Evolutionary conservation across 2,113 vertebrate species (phyloP), one percentile per base, ranked within the genome.

Genomic region (Bufo gargarizans): DNA sequence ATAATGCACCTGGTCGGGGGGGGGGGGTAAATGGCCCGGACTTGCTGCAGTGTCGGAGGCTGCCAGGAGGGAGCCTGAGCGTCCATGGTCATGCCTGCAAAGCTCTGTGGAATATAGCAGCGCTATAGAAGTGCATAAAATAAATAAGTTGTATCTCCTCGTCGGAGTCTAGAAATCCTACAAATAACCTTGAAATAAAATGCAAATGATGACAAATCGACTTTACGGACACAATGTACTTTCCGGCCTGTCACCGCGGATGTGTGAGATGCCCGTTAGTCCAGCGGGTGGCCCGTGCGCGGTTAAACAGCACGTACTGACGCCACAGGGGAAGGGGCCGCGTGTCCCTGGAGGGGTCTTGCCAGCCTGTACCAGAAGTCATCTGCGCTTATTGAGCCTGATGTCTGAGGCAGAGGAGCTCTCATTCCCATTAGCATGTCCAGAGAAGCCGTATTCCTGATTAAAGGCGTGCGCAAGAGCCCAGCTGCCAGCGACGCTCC

Each of bases 391-490:
- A 82, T 88, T 82, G 79, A 82, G 80, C n/a, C 87, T 88, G 87
- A 88, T 83, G 87, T 77, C 20, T 65, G 80, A 63, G 45, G 79
- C 78, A 79, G 89, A 91, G 89, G 89, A 86, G 85, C 89, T 91
- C 91, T 90, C 72, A 89, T 89, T 90, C 6, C n/a, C 88, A 89
- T 91, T 92, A 91, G 89, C 88, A 91, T 88, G 91, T 91, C 79
- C 89, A 45, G 72, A 79, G 90, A 92, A 90, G 82, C 91, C 89
- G 82, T 88, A 58, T 91, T 90, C 90, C 91, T 88, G 69, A 91
- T 93, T 94, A 91, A 92, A 91, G 89, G 87, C 91, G 86, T 93
- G 91, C 92, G 86, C 90, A 92, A 92, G 93, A 89, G 91, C 33
- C 33, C 92, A 91, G 89, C 92, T 92, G 92, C 91, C 92, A 92